Evolutionary conservation across 2,888 invertebrate genomes (phyloP), one percentile per base, ranked within the genome.

Genomic region (Isoperla grammatica): DNA sequence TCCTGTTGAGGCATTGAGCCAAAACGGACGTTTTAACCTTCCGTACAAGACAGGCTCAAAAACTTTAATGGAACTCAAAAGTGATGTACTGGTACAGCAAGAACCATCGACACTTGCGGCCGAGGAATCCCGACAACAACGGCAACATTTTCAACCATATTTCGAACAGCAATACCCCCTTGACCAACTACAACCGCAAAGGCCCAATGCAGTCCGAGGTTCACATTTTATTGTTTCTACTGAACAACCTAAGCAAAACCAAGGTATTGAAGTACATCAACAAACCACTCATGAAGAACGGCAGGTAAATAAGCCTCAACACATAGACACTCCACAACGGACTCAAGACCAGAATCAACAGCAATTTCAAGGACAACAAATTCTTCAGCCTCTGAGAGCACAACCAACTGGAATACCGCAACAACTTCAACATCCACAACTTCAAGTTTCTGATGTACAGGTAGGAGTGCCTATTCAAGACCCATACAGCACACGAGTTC

Each of bases 1-100:
- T 0, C 91, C 91, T 4, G 79, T 90, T 20, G 90, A 92, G 69
- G 83, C 87, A 1, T 72, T 90, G 19, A 82, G 83, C 65, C 76
- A 80, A 69, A 69, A 74, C 19, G 73, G 71, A 3, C 62, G 61
- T 40, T 45, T 45, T 9, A 45, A 45, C 29, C 4, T 29, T 35
- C 48, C 11, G 6, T 15, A 43, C 17, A 43, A 43, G 43, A 13
- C 43, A 43, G 43, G 60, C 61, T 54, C 64, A 62, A 56, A 60
- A 23, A 46, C 48, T 15, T 42, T 58, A 12, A 29, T 8, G 8
- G 29, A 29, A 29, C 29, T 29, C 4, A 29, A 29, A 29, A 8
- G 29, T 29, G 29, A 29, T 8, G 8, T 43, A 9, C 60, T 15
- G 59, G 43, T 2, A 23, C 42, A 48, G 42, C 22, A 39, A 58